Conservation (phyloP, 2,888 invertebrate genomes). For the Autographa gamma region DNA sequence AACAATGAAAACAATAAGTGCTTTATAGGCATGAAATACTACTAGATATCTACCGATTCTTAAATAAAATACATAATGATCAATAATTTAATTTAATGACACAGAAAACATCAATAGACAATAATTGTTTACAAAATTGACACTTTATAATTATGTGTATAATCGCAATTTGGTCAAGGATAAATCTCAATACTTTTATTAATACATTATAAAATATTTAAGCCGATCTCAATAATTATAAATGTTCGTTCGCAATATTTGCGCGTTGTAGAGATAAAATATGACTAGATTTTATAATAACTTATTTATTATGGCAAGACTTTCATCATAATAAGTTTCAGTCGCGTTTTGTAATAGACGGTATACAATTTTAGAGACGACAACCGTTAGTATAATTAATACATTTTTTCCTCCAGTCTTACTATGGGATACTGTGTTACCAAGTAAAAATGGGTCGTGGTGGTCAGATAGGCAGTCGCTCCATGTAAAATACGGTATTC, state of each 20-base stretch:
- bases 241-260: constrained; percentile 42
- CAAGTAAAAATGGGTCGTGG: no score
- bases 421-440: no score
- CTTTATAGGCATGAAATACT: no score
- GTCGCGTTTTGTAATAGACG: not conserved
- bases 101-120: constrained; percentile 71
- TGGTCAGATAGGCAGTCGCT: no score
- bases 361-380: no score
- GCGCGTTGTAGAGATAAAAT: constrained; percentile 31
- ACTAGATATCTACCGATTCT: not conserved
- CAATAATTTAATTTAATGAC: constrained; percentile 68
- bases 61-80: constrained; percentile 26
- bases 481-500: no score
- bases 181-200: constrained; percentile 54
- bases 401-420: no score
- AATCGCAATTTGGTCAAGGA: constrained; percentile 76
- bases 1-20: no score
- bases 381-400: no score
- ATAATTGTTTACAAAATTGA: constrained; percentile 79
- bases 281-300: constrained; percentile 47
- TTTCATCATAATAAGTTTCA: constrained; percentile 25
- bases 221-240: constrained; percentile 66
- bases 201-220: constrained; percentile 57
- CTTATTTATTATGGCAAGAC: constrained; percentile 54
- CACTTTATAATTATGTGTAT: constrained; percentile 64